Evolutionary conservation across 2,888 invertebrate genomes (phyloP).

Genomic region (Antheraea assamensis): DNA sequence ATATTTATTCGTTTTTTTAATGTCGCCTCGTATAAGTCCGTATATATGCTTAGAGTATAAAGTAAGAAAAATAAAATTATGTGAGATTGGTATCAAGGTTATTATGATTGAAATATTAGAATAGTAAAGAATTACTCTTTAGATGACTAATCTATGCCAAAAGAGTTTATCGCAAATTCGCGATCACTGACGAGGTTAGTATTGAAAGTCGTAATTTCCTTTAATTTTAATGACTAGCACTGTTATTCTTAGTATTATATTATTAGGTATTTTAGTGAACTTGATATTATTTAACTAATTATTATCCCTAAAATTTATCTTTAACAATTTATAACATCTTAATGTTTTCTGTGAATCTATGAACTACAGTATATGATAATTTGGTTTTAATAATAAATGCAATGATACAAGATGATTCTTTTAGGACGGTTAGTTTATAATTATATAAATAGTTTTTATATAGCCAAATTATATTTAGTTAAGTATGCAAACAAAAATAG

Average conservation of each 20-base stretch:
- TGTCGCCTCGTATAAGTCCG: not conserved
- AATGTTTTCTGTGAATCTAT: not conserved
- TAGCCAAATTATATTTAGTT: not conserved
- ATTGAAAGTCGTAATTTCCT: not conserved
- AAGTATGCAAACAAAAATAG: not conserved
- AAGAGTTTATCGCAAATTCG: not conserved
- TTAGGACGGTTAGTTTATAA: too few species aligned
- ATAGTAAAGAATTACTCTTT: not conserved
- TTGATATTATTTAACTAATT: constrained; percentile 1
- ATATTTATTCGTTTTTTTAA: not conserved
- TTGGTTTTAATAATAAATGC: too few species aligned
- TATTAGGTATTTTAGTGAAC: not conserved
- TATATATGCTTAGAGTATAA: not conserved
- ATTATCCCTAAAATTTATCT: not conserved
- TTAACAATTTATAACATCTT: not conserved
- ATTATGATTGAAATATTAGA: not conserved
- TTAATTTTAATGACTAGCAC: not conserved
- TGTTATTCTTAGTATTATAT: not conserved
- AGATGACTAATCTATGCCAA: not conserved
- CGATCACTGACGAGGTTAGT: not conserved
- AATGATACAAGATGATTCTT: not conserved
- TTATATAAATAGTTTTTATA: too few species aligned
- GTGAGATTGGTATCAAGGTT: not conserved
- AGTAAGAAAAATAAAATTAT: not conserved
- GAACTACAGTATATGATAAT: not conserved